Percentiles rank a stretch among this genome's conserved stretches.
Conservation (phyloP, 2,113 vertebrate species). For the cat (Felis catus) region DNA sequence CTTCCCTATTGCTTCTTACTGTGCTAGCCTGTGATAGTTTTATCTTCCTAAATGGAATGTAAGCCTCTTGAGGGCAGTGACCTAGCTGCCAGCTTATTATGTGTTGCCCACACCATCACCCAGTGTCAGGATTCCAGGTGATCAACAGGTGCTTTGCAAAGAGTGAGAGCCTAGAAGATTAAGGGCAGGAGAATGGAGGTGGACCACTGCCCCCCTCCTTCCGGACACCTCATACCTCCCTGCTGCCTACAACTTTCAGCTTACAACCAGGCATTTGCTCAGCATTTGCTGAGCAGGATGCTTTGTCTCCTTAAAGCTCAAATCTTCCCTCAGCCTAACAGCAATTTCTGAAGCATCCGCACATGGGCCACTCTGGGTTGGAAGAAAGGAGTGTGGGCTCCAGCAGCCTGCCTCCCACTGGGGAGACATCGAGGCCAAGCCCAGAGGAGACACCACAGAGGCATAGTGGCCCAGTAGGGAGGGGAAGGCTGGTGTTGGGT, state of each 20-base stretch:
- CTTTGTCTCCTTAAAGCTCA: neutral
- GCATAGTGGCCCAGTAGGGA: too few species aligned
- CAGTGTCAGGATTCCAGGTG: neutral
- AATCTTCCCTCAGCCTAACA: neutral
- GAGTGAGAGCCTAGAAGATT: neutral
- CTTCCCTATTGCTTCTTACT: neutral
- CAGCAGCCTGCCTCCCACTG: neutral
- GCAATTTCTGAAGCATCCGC: neutral
- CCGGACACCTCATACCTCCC: neutral
- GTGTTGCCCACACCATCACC: neutral
- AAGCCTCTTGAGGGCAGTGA: neutral
- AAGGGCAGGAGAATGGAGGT: neutral
- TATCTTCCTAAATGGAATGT: neutral
- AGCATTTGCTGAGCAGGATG: neutral
- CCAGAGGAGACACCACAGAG: rapidly evolving
- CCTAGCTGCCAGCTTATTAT: neutral
- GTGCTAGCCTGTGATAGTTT: neutral
- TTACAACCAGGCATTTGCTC: neutral
- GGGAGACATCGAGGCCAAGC: neutral
- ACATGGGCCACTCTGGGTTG: neutral
- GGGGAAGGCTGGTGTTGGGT: neutral
- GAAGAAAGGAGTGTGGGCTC: neutral
- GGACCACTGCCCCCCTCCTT: neutral
- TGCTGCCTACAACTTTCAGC: neutral
- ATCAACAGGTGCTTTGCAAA: constrained; percentile 28